Conservation (phyloP, 2,797 vertebrate genomes). For the Pseudocheirus occidentalis region DNA sequence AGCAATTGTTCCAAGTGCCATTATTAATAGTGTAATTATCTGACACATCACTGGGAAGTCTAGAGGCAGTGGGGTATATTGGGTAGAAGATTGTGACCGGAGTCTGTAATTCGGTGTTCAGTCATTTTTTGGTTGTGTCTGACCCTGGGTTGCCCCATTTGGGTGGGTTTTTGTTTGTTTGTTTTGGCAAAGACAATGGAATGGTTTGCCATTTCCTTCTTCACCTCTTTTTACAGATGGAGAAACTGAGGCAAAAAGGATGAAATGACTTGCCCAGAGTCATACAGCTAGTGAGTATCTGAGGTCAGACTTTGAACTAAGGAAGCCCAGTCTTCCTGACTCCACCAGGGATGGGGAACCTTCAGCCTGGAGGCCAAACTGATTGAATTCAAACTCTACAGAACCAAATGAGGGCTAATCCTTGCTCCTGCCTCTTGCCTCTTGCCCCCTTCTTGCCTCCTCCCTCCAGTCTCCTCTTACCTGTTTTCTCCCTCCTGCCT, state of each 20-base stretch:
- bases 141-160: too few relatives aligned
- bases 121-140: background rate
- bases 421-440: background rate
- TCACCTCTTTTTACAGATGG: background rate
- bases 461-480: background rate
- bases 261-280: background rate
- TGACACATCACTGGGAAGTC: constrained; percentile 10
- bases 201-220: background rate
- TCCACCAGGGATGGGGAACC: background rate
- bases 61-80: background rate
- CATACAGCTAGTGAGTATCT: background rate
- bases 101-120: background rate
- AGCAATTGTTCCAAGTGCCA: constrained; percentile 8
- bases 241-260: background rate
- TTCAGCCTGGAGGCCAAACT: too few relatives aligned
- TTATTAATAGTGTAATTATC: constrained; percentile 47
- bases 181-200: background rate
- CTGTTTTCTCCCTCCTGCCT: background rate
- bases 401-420: too few relatives aligned
- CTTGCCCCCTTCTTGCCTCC: background rate
- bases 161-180: too few relatives aligned
- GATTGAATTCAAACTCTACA: too few relatives aligned
- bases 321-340: background rate
- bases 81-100: background rate
- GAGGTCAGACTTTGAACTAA: background rate